phyloP scores from a whole-genome alignment of 2,888 invertebrate genomes.

The Notocelia uddmanniana region DNA sequence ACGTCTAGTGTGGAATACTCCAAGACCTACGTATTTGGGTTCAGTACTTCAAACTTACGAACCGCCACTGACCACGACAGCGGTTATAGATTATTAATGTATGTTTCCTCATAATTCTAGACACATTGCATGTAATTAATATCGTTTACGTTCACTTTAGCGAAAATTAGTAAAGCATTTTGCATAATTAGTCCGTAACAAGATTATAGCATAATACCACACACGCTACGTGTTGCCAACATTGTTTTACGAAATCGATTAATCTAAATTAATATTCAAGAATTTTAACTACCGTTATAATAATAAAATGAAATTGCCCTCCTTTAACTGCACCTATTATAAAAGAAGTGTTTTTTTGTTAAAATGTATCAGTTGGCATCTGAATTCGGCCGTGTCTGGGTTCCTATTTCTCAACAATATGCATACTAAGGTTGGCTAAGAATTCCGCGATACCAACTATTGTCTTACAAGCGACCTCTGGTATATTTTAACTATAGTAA shows the following conservation, averaged over 20 bases:
- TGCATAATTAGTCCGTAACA: conserved; percentile 14
- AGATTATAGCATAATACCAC: conserved; percentile 12
- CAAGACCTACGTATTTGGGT: too few species aligned
- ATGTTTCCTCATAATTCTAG: neutral
- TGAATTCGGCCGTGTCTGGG: neutral
- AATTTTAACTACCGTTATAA: conserved; percentile 27
- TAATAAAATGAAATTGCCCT: conserved; percentile 3
- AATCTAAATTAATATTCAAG: neutral
- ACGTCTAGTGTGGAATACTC: too few species aligned
- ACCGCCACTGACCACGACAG: too few species aligned
- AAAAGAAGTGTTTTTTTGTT: conserved; percentile 3
- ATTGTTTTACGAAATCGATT: conserved; percentile 31
- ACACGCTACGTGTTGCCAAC: conserved; percentile 15
- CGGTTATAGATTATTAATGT: too few species aligned
- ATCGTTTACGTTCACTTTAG: conserved; percentile 15
- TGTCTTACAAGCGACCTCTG: too few species aligned
- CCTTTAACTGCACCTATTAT: conserved; percentile 13
- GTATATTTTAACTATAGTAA: too few species aligned
- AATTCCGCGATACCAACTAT: too few species aligned
- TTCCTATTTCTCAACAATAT: neutral
- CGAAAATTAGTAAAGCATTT: neutral
- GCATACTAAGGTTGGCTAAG: conserved; percentile 6
- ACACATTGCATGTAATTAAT: conserved; percentile 10
- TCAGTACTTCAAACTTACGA: too few species aligned
- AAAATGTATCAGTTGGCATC: conserved; percentile 25